Conservation (phyloP, 1,140 invertebrate species). For the Lanistes nyassanus region DNA sequence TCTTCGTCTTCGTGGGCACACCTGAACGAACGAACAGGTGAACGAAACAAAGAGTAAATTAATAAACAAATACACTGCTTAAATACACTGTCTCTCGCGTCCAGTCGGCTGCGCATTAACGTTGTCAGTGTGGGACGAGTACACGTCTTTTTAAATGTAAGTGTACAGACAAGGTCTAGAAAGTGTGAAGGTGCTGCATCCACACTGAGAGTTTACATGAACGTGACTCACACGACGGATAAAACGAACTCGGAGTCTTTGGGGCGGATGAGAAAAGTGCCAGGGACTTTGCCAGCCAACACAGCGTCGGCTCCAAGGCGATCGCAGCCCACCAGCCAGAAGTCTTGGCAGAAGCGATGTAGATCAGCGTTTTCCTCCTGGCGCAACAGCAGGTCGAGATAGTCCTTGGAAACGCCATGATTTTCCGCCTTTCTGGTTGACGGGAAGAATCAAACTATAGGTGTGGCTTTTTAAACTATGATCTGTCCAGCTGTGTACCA, state of each 20-base stretch:
- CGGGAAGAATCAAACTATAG: neutral
- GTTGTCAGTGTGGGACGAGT: too few relatives aligned
- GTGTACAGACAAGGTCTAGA: too few relatives aligned
- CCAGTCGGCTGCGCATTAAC: too few relatives aligned
- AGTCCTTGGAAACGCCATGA: neutral
- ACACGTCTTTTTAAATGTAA: neutral
- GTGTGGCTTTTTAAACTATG: neutral
- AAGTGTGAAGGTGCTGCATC: neutral
- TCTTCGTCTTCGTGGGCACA: neutral
- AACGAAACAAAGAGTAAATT: too few relatives aligned
- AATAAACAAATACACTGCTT: too few relatives aligned
- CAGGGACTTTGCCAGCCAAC: conserved; percentile 78
- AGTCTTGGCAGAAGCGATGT: conserved; percentile 74
- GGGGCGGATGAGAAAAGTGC: conserved; percentile 87
- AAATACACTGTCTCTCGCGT: too few relatives aligned
- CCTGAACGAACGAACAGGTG: too few relatives aligned
- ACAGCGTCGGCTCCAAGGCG: conserved; percentile 80
- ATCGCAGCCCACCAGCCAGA: conserved; percentile 81
- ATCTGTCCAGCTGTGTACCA: too few relatives aligned
- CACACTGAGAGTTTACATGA: neutral
- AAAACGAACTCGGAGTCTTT: conserved; percentile 78
- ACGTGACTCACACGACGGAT: conserved; percentile 77
- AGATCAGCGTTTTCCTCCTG: conserved; percentile 39
- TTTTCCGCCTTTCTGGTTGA: neutral
- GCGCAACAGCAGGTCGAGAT: conserved; percentile 7